Evolutionary conservation across 2,888 invertebrate genomes (phyloP).

Genomic region (Stenchaetothrips biformis): DNA sequence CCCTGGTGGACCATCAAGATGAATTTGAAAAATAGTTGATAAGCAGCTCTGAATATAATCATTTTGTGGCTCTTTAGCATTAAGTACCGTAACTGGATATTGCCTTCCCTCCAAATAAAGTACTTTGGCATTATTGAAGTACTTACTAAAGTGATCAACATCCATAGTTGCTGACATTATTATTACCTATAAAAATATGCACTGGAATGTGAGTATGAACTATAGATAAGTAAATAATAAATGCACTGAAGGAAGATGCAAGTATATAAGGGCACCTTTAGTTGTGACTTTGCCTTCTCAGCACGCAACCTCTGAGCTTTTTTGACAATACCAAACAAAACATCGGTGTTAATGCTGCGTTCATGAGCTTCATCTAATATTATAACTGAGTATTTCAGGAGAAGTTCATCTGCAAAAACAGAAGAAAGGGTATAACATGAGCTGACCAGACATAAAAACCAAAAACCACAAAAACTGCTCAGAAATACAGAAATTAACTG

Average conservation of each 20-base stretch:
- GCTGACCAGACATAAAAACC: too few species aligned
- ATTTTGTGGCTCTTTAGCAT: slow-evolving; percentile 64
- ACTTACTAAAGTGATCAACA: slow-evolving; percentile 84
- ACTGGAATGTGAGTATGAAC: slow-evolving; percentile 28
- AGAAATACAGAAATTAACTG: slow-evolving; percentile 19
- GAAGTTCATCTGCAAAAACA: slow-evolving; percentile 55
- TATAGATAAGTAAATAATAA: slow-evolving; percentile 14
- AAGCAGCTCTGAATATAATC: slow-evolving; percentile 81
- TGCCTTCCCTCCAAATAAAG: slow-evolving; percentile 88
- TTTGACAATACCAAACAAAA: slow-evolving; percentile 88
- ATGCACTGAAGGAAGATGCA: slow-evolving; percentile 21
- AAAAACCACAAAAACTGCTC: too few species aligned
- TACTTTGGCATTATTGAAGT: slow-evolving; percentile 80
- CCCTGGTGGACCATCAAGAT: slow-evolving; percentile 73
- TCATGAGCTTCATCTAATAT: slow-evolving; percentile 95
- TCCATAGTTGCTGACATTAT: slow-evolving; percentile 97
- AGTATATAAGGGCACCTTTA: slow-evolving; percentile 55
- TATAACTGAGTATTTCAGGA: slow-evolving; percentile 73
- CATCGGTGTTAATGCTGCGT: slow-evolving; percentile 88
- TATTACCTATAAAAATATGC: slow-evolving; percentile 55
- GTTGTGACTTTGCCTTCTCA: slow-evolving; percentile 54
- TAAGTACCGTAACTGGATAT: slow-evolving; percentile 70
- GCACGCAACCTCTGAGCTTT: slow-evolving; percentile 70
- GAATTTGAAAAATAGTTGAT: slow-evolving; percentile 84
- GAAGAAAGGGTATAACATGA: slow-evolving; percentile 17